phyloP scores from a whole-genome alignment of 2,797 vertebrate species.

The Gephyroberyx darwinii region DNA sequence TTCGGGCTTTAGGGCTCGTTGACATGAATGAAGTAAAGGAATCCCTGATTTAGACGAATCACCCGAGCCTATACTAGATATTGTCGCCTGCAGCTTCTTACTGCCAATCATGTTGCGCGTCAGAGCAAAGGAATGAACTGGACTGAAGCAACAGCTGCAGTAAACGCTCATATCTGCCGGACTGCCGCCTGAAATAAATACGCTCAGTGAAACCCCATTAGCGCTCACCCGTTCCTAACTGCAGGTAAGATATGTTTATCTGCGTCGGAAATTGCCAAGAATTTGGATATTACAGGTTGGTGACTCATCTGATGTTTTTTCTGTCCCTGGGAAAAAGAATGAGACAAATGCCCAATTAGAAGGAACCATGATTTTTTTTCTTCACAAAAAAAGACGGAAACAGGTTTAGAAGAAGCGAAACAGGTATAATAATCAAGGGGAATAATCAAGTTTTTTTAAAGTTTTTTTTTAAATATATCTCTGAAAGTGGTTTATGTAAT shows the following conservation, averaged over 20 bases:
- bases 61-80: neutral
- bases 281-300: neutral
- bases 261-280: neutral
- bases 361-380: too few relatives aligned
- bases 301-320: neutral
- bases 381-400: neutral
- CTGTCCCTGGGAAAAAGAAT: neutral
- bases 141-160: slow-evolving; percentile 52
- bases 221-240: slow-evolving; percentile 5
- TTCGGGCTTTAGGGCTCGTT: too few relatives aligned
- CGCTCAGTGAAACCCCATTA: slow-evolving; percentile 2
- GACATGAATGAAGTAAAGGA: too few relatives aligned
- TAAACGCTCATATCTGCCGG: neutral
- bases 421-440: too few relatives aligned
- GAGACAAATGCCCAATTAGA: neutral
- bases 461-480: too few relatives aligned
- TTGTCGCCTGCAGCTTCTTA: neutral
- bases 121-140: slow-evolving; percentile 47
- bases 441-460: too few relatives aligned
- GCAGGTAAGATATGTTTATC: slow-evolving; percentile 51
- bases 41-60: too few relatives aligned
- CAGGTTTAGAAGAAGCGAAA: neutral
- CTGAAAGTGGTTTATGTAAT: too few relatives aligned
- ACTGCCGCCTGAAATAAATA: neutral
- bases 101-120: slow-evolving; percentile 23